Percentiles rank a stretch among this genome's conserved stretches.
Evolutionary conservation across 2,797 vertebrate species (phyloP).

Genomic region (Girardinus metallicus): DNA sequence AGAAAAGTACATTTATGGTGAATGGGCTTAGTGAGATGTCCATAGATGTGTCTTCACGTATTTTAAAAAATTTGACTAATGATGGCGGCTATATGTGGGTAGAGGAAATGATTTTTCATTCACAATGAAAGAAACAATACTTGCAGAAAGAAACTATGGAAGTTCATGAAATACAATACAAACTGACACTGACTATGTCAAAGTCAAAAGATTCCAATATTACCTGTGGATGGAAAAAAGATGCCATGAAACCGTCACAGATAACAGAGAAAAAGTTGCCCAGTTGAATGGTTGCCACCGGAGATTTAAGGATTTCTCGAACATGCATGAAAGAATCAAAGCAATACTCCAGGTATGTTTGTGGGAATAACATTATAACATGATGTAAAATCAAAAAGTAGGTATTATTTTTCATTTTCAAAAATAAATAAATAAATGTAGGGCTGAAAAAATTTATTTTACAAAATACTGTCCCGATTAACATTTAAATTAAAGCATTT

Average conservation of each 20-base stretch:
- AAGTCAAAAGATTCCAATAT: neutral
- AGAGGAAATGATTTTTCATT: neutral
- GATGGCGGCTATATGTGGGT: neutral
- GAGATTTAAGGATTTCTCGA: no score
- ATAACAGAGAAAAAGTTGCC: neutral
- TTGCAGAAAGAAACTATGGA: neutral
- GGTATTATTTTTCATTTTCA: no score
- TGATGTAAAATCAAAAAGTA: no score
- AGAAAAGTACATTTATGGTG: constrained; percentile 12
- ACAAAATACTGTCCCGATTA: no score
- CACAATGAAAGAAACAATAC: neutral
- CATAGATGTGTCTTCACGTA: constrained; percentile 54
- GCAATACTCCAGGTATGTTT: no score
- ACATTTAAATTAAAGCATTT: no score
- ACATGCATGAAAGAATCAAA: no score
- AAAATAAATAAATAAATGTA: no score
- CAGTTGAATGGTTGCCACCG: no score
- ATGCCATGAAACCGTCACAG: neutral
- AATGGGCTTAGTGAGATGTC: constrained; percentile 14
- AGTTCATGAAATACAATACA: neutral
- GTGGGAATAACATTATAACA: no score
- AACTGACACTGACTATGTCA: neutral
- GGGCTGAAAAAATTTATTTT: no score
- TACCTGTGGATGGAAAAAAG: neutral
- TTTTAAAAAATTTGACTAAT: neutral